Conservation (phyloP, 2,888 invertebrate species). For the Lordiphosa fenestrarum region DNA sequence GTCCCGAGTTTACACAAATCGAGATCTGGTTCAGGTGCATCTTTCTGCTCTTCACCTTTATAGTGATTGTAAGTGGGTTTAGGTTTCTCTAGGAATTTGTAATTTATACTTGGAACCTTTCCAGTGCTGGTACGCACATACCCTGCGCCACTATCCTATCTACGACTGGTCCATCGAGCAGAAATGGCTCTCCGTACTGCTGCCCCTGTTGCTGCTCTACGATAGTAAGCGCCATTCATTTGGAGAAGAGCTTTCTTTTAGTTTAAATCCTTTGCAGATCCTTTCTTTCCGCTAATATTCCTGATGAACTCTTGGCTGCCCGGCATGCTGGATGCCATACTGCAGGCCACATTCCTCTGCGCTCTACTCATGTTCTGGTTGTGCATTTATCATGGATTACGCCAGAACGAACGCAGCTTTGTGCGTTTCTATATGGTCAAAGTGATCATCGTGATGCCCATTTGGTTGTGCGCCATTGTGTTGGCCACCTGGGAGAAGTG, state of each 20-base stretch:
- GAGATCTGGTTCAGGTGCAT: constrained; percentile 98
- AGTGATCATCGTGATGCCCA: constrained; percentile 89
- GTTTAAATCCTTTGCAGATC: constrained; percentile 85
- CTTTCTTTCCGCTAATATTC: constrained; percentile 94
- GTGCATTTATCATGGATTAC: constrained; percentile 95
- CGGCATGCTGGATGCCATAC: constrained; percentile 93
- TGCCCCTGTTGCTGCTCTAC: constrained; percentile 93
- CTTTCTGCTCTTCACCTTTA: constrained; percentile 92
- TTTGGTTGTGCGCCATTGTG: constrained; percentile 93
- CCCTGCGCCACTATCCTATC: constrained; percentile 91
- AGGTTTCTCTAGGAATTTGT: neutral
- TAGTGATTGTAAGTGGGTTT: constrained; percentile 87
- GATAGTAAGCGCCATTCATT: constrained; percentile 86
- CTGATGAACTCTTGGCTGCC: constrained; percentile 94
- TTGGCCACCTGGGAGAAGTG: constrained; percentile 94
- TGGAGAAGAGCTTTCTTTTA: neutral
- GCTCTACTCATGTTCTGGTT: constrained; percentile 96
- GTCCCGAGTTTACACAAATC: constrained; percentile 96
- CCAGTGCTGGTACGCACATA: constrained; percentile 96
- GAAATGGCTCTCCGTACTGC: constrained; percentile 94
- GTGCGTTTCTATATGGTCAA: constrained; percentile 95
- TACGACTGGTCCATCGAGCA: constrained; percentile 99
- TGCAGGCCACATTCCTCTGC: constrained; percentile 94
- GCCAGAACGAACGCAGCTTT: constrained; percentile 94
- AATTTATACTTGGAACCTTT: constrained; percentile 21